Conservation (phyloP, 2,888 invertebrate species). For the Napeogenes sylphis region DNA sequence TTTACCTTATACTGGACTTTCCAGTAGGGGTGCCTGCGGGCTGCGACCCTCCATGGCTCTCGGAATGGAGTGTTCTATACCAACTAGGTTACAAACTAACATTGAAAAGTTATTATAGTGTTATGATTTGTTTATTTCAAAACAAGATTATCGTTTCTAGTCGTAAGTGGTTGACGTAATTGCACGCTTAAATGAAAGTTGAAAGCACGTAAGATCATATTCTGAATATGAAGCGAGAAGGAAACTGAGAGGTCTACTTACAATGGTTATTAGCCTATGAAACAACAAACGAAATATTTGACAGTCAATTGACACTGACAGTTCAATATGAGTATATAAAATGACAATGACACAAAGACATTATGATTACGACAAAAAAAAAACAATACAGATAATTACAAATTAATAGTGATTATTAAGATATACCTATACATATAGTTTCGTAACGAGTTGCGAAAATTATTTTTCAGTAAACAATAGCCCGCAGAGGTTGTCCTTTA, state of each 20-base stretch:
- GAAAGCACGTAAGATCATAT: neutral
- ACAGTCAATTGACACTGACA: too few species aligned
- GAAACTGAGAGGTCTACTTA: too few species aligned
- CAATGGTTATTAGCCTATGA: too few species aligned
- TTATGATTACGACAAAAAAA: neutral
- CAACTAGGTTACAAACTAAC: too few species aligned
- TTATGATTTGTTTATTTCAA: neutral
- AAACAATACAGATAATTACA: neutral
- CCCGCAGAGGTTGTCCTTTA: slow-evolving; percentile 60
- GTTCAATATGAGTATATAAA: too few species aligned
- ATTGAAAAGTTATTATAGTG: too few species aligned
- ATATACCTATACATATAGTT: slow-evolving; percentile 27
- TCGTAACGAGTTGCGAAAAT: slow-evolving; percentile 48
- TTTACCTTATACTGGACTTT: too few species aligned
- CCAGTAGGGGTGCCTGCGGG: too few species aligned
- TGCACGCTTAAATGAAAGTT: neutral
- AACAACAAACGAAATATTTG: too few species aligned
- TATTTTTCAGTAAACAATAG: slow-evolving; percentile 55
- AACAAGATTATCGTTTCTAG: neutral
- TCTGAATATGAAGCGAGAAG: neutral
- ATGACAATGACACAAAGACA: neutral
- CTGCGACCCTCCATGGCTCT: too few species aligned
- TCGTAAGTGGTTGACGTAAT: slow-evolving; percentile 5
- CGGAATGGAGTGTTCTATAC: too few species aligned
- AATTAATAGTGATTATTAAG: neutral